Evolutionary conservation across 2,888 invertebrate genomes (phyloP).

Genomic region (Cinara cedri): DNA sequence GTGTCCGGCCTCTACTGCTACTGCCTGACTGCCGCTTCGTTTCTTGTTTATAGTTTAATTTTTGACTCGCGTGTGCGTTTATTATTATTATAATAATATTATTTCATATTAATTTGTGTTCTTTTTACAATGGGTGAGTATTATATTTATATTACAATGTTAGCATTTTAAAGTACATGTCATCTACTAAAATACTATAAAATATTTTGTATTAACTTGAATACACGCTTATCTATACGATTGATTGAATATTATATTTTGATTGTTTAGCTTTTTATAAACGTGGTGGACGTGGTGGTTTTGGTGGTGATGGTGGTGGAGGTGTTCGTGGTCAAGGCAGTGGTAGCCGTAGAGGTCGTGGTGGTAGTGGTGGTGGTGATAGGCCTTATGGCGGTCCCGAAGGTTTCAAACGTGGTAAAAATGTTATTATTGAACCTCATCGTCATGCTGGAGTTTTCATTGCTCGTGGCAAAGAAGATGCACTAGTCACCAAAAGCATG

Average conservation of each 20-base stretch:
- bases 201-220: no score
- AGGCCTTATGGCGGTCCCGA: conserved; percentile 60
- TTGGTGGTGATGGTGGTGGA: conserved; percentile 65
- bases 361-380: conserved; percentile 58
- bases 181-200: no score
- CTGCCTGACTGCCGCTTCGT: no score
- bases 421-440: conserved; percentile 95
- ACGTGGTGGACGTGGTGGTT: conserved; percentile 66
- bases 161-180: no score
- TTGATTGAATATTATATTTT: not conserved
- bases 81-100: not conserved
- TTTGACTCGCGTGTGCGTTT: no score
- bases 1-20: no score
- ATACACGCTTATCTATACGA: not conserved
- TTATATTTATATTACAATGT: no score
- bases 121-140: not conserved
- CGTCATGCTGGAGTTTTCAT: conserved; percentile 96
- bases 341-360: conserved; percentile 62
- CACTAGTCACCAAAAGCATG: conserved; percentile 91
- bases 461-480: conserved; percentile 97
- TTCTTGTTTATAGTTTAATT: no score
- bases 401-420: conserved; percentile 83
- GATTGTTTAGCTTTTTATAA: conserved; percentile 61
- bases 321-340: conserved; percentile 66
- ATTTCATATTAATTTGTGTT: not conserved